Percentiles rank a stretch among this genome's conserved stretches.
Conservation (phyloP, 1,140 invertebrate species). For the Hirudo medicinalis region DNA sequence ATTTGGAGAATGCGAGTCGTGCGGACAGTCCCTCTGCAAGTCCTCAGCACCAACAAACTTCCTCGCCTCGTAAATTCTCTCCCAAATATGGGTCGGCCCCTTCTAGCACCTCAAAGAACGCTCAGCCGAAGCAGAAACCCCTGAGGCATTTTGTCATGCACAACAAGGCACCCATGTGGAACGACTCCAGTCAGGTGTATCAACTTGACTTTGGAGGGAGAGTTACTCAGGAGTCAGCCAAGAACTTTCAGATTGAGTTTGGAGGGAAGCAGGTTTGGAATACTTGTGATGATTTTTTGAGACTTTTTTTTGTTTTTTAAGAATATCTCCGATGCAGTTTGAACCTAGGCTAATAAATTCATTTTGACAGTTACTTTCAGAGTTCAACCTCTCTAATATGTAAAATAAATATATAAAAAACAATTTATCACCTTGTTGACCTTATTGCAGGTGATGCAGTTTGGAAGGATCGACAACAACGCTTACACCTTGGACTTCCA, state of each 20-base stretch:
- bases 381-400: too few relatives aligned
- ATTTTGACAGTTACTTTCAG: not conserved
- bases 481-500: constrained; percentile 97
- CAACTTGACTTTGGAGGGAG: constrained; percentile 97
- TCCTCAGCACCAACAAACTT: not conserved
- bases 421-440: not conserved
- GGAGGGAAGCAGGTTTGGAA: constrained; percentile 72
- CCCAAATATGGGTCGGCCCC: not conserved
- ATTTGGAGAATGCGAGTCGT: not conserved
- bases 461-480: constrained; percentile 93
- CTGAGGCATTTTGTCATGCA: constrained; percentile 68
- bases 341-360: not conserved
- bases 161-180: constrained; percentile 99
- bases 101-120: not conserved
- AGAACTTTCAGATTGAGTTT: constrained; percentile 98
- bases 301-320: not conserved
- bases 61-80: not conserved
- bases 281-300: not conserved
- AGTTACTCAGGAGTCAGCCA: constrained; percentile 96
- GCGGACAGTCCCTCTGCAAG: not conserved
- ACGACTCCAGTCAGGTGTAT: constrained; percentile 96
- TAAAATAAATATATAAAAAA: too few relatives aligned
- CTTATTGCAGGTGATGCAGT: constrained; percentile 83
- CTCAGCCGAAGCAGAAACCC: not conserved
- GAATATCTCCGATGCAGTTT: not conserved